These are phyloP conservation scores for Mesorhabditis belari DNA, from an alignment of 2,888 invertebrate genomes.

Conservation along the genomic window DNA sequence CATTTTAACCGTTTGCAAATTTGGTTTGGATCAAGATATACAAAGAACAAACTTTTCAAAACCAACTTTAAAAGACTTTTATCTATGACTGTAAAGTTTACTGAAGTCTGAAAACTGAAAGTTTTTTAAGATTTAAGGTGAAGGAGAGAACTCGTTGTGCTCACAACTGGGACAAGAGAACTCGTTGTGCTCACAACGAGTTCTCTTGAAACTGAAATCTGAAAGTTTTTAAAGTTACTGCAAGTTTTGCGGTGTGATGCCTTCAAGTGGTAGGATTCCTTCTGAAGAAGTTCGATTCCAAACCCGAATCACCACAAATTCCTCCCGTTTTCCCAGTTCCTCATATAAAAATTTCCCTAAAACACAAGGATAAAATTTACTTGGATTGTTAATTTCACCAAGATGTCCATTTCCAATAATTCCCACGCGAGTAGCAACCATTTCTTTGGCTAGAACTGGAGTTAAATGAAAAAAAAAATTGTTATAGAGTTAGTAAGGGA, in stretches of 20 bases:
- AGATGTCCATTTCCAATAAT: slow-evolving; percentile 50
- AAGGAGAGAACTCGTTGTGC: too few species aligned
- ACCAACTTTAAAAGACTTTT: too few species aligned
- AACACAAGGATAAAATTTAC: slow-evolving; percentile 1
- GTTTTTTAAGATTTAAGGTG: too few species aligned
- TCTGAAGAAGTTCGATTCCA: slow-evolving; percentile 44
- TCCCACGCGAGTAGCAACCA: slow-evolving; percentile 31
- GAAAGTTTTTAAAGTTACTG: slow-evolving; percentile 7
- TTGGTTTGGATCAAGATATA: too few species aligned
- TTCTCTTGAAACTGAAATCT: neutral
- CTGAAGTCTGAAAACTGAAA: too few species aligned
- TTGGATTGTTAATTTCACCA: slow-evolving; percentile 19
- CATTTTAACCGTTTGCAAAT: neutral
- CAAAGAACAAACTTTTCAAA: too few species aligned
- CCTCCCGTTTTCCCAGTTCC: slow-evolving; percentile 27
- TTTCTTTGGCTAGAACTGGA: neutral
- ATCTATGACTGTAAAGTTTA: too few species aligned
- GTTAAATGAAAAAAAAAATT: too few species aligned
- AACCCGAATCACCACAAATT: slow-evolving; percentile 33
- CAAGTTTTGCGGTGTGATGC: slow-evolving; percentile 21
- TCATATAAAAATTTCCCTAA: slow-evolving; percentile 44
- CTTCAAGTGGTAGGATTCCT: slow-evolving; percentile 28
- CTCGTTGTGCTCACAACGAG: neutral
- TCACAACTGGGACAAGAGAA: too few species aligned
- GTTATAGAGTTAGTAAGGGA: neutral